These are phyloP conservation scores for Anthoptus insignis DNA, from an alignment of 2,888 invertebrate genomes.

Conservation along the genomic window DNA sequence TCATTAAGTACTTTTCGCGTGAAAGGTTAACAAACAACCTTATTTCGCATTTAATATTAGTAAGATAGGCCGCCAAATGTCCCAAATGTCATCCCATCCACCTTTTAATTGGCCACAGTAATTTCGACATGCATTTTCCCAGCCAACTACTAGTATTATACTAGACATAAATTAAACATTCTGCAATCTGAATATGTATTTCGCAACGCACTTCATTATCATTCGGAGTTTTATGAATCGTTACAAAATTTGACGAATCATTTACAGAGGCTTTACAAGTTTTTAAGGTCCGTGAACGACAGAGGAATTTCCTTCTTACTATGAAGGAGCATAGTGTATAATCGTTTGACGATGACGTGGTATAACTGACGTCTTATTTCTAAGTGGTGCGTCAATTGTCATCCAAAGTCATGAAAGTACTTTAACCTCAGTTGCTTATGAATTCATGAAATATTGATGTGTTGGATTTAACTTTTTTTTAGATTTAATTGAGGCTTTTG, in stretches of 20 bases:
- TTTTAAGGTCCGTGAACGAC: not conserved
- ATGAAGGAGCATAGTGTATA: not conserved
- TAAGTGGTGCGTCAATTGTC: constrained; percentile 16
- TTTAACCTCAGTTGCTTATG: constrained; percentile 7
- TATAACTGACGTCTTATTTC: constrained; percentile 8
- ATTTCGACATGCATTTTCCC: constrained; percentile 38
- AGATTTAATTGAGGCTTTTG: no score
- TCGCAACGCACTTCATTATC: constrained; percentile 42
- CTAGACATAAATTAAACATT: constrained; percentile 9
- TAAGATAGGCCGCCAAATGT: not conserved
- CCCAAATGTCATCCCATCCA: not conserved
- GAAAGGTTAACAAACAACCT: not conserved
- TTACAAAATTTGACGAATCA: constrained; percentile 44
- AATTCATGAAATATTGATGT: constrained; percentile 3
- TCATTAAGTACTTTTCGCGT: no score
- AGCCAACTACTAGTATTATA: constrained; percentile 6
- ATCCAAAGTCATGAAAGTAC: constrained; percentile 11
- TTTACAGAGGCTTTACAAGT: constrained; percentile 13
- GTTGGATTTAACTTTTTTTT: no score
- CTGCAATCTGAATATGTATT: constrained; percentile 28
- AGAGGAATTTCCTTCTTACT: constrained; percentile 2
- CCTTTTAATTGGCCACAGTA: constrained; percentile 20
- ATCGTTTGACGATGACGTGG: not conserved
- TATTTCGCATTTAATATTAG: not conserved
- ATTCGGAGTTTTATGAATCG: constrained; percentile 41